phyloP scores from a whole-genome alignment of 2,888 invertebrate species.

The Busseola fusca region DNA sequence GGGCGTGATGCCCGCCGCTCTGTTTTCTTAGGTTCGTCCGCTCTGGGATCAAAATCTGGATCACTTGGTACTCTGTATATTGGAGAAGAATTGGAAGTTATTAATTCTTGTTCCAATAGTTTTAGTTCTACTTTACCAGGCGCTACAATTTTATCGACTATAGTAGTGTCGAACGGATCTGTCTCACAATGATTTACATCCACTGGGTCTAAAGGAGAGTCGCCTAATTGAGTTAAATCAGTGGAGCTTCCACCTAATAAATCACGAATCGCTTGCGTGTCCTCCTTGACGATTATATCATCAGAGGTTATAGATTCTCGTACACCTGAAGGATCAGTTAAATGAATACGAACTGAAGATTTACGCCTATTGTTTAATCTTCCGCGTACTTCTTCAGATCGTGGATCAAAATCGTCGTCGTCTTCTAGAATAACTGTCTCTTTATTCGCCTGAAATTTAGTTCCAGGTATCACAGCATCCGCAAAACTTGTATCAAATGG shows the following conservation, averaged over 20 bases:
- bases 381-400: conserved; percentile 88
- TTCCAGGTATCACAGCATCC: conserved; percentile 91
- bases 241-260: conserved; percentile 93
- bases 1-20: conserved; percentile 91
- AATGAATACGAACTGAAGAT: conserved; percentile 89
- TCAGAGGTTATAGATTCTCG: conserved; percentile 88
- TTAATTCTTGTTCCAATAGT: conserved; percentile 93
- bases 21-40: conserved; percentile 86
- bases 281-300: conserved; percentile 82
- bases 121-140: conserved; percentile 94
- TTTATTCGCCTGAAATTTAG: conserved; percentile 78
- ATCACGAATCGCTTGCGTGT: conserved; percentile 88
- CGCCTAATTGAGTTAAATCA: conserved; percentile 91
- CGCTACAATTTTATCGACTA: conserved; percentile 91
- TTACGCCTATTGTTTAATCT: conserved; percentile 83
- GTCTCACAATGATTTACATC: conserved; percentile 89
- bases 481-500: conserved; percentile 96
- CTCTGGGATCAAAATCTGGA: conserved; percentile 95
- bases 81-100: conserved; percentile 83
- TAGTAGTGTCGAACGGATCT: conserved; percentile 96
- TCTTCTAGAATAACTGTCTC: conserved; percentile 82
- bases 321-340: conserved; percentile 90
- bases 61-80: conserved; percentile 90
- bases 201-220: conserved; percentile 91
- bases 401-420: conserved; percentile 90